These are phyloP conservation scores for Alces alces DNA, from an alignment of 2,113 vertebrate species.

Conservation along the genomic window DNA sequence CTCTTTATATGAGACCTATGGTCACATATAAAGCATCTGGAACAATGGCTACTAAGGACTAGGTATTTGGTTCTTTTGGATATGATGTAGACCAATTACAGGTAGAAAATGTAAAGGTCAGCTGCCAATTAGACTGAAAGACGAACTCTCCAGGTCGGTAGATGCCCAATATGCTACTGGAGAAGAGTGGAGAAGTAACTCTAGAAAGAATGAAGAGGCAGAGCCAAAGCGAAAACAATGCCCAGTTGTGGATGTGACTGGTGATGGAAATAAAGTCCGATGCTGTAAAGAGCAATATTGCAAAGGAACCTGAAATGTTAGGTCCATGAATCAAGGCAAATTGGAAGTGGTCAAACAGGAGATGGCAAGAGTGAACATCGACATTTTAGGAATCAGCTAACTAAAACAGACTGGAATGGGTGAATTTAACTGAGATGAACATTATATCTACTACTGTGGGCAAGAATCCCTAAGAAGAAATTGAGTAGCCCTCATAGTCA, in stretches of 20 bases:
- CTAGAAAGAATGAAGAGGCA: neutral
- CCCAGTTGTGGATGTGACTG: neutral
- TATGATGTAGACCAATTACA: neutral
- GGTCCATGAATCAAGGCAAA: neutral
- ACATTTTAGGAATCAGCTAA: neutral
- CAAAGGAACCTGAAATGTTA: neutral
- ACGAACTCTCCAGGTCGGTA: neutral
- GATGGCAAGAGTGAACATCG: neutral
- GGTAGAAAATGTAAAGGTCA: neutral
- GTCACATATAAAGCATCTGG: neutral
- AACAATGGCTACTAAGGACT: neutral
- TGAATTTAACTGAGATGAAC: neutral
- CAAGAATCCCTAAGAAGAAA: neutral
- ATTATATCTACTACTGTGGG: neutral
- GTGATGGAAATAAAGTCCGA: neutral
- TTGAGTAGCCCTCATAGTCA: neutral
- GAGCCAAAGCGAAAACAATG: neutral
- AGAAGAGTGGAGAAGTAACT: neutral
- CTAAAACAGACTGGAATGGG: neutral
- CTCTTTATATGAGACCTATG: neutral
- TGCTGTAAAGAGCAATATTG: neutral
- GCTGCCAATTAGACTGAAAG: neutral
- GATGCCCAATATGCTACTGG: neutral
- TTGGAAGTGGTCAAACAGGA: neutral
- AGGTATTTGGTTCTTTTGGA: neutral